phyloP scores from a whole-genome alignment of 1,140 invertebrate genomes.

The Cardiocondyla obscurior region DNA sequence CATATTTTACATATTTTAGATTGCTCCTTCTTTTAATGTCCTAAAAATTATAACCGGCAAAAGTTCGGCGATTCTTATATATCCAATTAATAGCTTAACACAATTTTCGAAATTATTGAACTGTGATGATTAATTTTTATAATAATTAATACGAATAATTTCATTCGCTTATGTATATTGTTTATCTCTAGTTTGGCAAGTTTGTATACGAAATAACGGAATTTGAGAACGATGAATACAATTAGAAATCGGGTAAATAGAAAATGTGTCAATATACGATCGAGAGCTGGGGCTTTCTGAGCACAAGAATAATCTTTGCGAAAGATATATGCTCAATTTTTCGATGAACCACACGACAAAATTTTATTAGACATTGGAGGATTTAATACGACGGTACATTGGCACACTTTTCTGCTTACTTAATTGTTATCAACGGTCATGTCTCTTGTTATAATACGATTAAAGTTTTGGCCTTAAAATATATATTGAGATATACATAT shows the following conservation, averaged over 20 bases:
- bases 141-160: background rate
- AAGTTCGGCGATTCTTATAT: background rate
- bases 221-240: background rate
- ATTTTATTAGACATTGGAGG: no score
- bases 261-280: no score
- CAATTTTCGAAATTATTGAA: background rate
- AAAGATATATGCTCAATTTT: no score
- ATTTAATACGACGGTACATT: no score
- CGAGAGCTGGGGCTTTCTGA: no score
- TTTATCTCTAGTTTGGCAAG: slow-evolving; percentile 1
- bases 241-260: no score
- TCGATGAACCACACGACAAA: no score
- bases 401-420: no score
- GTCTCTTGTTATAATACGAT: no score
- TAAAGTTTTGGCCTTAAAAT: background rate
- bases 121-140: background rate
- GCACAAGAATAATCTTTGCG: no score
- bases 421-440: no score
- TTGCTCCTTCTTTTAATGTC: slow-evolving; percentile 1
- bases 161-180: background rate
- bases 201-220: background rate
- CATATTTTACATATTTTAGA: slow-evolving; percentile 31
- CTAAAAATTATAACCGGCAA: background rate
- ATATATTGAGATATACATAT: slow-evolving; percentile 1
- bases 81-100: background rate